These are phyloP conservation scores for Drosophila dives DNA, from an alignment of 2,888 invertebrate genomes.

Conservation along the genomic window DNA sequence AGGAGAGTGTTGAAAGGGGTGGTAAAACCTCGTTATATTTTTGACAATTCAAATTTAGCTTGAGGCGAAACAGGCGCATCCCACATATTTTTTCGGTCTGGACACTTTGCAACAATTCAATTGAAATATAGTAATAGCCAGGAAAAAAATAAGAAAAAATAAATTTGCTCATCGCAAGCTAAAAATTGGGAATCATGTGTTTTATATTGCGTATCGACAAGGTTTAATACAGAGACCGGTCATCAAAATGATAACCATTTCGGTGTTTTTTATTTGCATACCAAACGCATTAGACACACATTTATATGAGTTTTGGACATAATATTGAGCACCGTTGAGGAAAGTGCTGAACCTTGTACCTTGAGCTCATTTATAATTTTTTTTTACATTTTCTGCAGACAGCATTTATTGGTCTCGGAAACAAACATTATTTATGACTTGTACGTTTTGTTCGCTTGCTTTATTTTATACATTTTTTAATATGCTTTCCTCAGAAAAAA, in stretches of 20 bases:
- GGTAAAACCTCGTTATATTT: conserved; percentile 64
- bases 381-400: conserved; percentile 60
- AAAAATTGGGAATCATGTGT: conserved; percentile 32
- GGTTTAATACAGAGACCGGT: conserved; percentile 22
- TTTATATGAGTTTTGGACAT: conserved; percentile 57
- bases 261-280: conserved; percentile 62
- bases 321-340: conserved; percentile 49
- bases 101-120: conserved; percentile 68
- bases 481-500: conserved; percentile 25
- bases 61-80: conserved; percentile 34
- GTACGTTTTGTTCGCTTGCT: conserved; percentile 38
- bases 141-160: background rate
- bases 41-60: conserved; percentile 72
- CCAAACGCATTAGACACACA: conserved; percentile 62
- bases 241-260: conserved; percentile 50
- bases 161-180: conserved; percentile 22
- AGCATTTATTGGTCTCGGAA: conserved; percentile 53
- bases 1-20: background rate
- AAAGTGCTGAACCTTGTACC: conserved; percentile 33
- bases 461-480: conserved; percentile 25
- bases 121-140: conserved; percentile 54
- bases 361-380: conserved; percentile 40
- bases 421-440: conserved; percentile 67
- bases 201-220: conserved; percentile 46
- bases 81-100: conserved; percentile 30